Evolutionary conservation across 2,888 invertebrate species (phyloP), one percentile per base, ranked within the genome.

Genomic region (Dryobotodes eremita): DNA sequence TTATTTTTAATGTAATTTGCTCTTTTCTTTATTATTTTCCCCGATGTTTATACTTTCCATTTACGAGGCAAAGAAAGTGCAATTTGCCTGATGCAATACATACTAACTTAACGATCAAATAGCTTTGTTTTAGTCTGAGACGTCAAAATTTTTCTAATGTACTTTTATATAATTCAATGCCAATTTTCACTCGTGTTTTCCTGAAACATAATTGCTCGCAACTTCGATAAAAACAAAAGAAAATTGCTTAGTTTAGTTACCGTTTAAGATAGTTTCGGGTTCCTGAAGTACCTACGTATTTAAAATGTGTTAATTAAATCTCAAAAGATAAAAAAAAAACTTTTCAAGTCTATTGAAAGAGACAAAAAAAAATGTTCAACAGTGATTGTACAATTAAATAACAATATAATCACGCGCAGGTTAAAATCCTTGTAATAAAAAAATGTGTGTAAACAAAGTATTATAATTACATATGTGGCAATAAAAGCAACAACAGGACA

Each of bases 1-100:
- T 26, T 13, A 20, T 11, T 55, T 59, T 59, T 46, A 0, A 64
- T n/a, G 59, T 57, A 0, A 62, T 66, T 71, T 71, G 59, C n/a
- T 26, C n/a, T 76, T 61, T 46, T 65, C 26, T 48, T 26, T 23
- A 2, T 5, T 50, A 50, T n/a, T 66, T 76, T 61, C 5, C 23
- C 7, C 2, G 3, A 64, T 53, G 26, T 55, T 31, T 46, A n/a
- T 26, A 69, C 68, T 82, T 82, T 82, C 79, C 53, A 36, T 15
- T 50, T 26, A 46, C 26, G 13, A 72, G 36, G 84, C 4, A 31
- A 59, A 59, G 78, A 81, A 83, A 83, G 81, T 83, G 68, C 8
- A 68, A 69, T 78, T 62, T 50, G 53, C 31, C 48, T 81, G 71
- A 78, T 62, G 71, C 26, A 83, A 71, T 71, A 46, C 48, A 26